phyloP scores from a whole-genome alignment of 1,140 invertebrate species.

The Laupala kohalensis region DNA sequence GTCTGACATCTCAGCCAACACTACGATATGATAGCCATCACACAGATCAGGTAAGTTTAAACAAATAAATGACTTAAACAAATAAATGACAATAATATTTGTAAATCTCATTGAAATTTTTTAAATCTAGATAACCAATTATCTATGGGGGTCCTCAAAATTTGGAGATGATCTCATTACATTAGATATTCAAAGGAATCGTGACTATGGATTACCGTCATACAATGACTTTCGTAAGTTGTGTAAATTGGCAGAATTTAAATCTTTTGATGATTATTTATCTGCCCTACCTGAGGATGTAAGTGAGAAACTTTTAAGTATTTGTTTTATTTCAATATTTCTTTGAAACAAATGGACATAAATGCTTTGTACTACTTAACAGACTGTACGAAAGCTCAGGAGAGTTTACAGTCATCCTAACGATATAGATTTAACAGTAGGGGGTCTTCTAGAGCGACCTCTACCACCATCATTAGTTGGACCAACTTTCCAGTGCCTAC shows the following conservation, averaged over 20 bases:
- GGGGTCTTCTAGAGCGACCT: conserved; percentile 68
- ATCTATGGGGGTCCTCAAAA: not conserved
- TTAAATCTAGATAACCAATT: not conserved
- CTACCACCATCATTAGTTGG: conserved; percentile 67
- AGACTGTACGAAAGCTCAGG: conserved; percentile 51
- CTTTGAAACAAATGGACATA: not conserved
- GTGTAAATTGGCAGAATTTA: conserved; percentile 21
- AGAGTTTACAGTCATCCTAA: conserved; percentile 52
- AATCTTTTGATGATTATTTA: conserved; percentile 18
- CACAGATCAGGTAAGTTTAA: not conserved
- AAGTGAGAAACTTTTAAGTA: not conserved
- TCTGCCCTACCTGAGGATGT: not conserved
- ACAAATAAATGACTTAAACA: not conserved
- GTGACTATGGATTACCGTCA: conserved; percentile 23
- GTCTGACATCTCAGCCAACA: not conserved
- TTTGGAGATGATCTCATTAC: conserved; percentile 40
- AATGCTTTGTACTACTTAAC: too few relatives aligned
- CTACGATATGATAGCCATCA: not conserved
- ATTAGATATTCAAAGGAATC: conserved; percentile 40
- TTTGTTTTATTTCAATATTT: not conserved
- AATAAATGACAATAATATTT: not conserved
- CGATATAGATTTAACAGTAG: conserved; percentile 82
- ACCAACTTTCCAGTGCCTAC: conserved; percentile 83
- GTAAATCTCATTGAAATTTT: not conserved
- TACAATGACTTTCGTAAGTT: conserved; percentile 21